Conservation (phyloP, 2,797 vertebrate species). For the Tragelaphus eurycerus region DNA sequence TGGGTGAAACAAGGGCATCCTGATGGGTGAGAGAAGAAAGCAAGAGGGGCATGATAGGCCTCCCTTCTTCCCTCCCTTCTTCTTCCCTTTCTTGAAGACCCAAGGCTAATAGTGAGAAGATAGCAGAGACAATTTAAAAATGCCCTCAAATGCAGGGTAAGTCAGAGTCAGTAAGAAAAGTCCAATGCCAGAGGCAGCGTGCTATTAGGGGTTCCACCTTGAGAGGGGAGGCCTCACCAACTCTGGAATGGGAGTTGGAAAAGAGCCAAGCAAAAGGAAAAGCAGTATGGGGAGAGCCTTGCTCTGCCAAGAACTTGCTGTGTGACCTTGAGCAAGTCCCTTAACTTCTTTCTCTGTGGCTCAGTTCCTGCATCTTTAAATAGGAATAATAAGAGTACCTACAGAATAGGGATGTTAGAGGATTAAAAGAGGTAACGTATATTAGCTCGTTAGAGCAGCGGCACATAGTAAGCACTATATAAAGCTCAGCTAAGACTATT, state of each 20-base stretch:
- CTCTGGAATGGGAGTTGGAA: background rate
- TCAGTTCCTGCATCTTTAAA: constrained; percentile 32
- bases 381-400: constrained; percentile 43
- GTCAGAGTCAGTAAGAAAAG: background rate
- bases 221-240: background rate
- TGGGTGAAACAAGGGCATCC: background rate
- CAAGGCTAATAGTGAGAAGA: background rate
- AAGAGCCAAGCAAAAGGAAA: background rate
- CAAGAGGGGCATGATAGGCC: background rate
- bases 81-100: background rate
- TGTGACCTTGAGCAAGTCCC: constrained; percentile 45
- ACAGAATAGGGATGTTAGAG: background rate
- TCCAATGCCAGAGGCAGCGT: background rate
- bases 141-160: background rate
- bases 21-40: background rate
- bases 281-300: background rate
- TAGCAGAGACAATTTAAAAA: background rate
- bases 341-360: constrained; percentile 30
- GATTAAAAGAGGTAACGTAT: background rate
- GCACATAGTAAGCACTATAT: constrained; percentile 54
- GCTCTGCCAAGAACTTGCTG: background rate
- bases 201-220: background rate
- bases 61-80: background rate
- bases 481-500: constrained; percentile 63
- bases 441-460: constrained; percentile 21